phyloP scores from a whole-genome alignment of 2,888 invertebrate species.

The Trachelus stipa region DNA sequence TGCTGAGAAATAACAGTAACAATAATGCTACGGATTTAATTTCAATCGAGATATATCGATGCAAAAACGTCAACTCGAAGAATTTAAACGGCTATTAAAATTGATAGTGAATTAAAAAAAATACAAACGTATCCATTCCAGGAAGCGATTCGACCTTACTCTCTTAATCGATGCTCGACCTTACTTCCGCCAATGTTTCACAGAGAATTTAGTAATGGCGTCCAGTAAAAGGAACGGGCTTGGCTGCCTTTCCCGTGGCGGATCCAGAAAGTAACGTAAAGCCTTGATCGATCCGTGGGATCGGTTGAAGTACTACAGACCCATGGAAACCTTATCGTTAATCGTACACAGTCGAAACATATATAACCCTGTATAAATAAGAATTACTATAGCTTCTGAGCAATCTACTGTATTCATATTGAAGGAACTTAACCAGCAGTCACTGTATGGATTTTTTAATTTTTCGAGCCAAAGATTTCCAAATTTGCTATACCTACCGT shows the following conservation, averaged over 20 bases:
- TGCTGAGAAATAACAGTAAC: background rate
- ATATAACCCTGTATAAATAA: background rate
- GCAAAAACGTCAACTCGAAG: background rate
- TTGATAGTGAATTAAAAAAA: background rate
- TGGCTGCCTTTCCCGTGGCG: background rate
- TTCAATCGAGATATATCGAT: background rate
- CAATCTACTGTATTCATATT: too few species aligned
- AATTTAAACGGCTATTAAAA: background rate
- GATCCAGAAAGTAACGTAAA: constrained; percentile 30
- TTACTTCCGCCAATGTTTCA: background rate
- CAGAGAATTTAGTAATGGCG: background rate
- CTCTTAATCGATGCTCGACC: background rate
- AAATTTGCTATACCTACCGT: background rate
- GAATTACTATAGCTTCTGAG: too few species aligned
- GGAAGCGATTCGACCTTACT: background rate
- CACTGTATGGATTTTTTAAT: background rate
- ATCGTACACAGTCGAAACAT: background rate
- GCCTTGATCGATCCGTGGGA: constrained; percentile 60
- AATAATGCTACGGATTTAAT: background rate
- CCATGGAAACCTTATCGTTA: constrained; percentile 44
- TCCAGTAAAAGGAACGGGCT: background rate
- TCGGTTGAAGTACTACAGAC: constrained; percentile 49
- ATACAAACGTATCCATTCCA: background rate
- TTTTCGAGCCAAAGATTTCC: background rate
- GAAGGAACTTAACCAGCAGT: too few species aligned